Conservation (phyloP, 2,113 vertebrate genomes). For the Rafetus swinhoei region DNA sequence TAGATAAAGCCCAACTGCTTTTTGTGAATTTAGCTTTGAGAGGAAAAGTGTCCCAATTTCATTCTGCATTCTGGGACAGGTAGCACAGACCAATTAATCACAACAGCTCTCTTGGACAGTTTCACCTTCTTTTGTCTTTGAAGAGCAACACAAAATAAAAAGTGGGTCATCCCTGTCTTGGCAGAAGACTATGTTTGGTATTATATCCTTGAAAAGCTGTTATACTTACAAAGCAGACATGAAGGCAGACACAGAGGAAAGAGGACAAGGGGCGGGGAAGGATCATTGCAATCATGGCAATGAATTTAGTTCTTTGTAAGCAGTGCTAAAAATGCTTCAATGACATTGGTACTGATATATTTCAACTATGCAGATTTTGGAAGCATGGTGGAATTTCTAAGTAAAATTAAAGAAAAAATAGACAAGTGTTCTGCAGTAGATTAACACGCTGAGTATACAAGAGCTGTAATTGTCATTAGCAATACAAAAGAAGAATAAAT, state of each 20-base stretch:
- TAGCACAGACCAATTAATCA: constrained; percentile 76
- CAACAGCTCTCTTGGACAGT: constrained; percentile 47
- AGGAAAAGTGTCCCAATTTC: constrained; percentile 61
- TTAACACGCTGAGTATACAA: background rate
- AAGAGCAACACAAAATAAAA: constrained; percentile 50
- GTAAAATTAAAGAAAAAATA: background rate
- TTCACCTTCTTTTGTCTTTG: constrained; percentile 82
- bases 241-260: background rate
- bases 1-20: constrained; percentile 36
- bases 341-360: background rate
- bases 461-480: background rate
- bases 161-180: constrained; percentile 62
- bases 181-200: constrained; percentile 26
- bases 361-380: background rate
- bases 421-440: accelerated
- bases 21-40: constrained; percentile 56
- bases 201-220: constrained; percentile 42
- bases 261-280: background rate
- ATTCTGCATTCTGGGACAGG: constrained; percentile 64
- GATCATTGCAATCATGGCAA: accelerated
- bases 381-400: background rate
- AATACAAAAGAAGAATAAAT: background rate
- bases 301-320: background rate
- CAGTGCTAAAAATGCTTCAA: background rate
- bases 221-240: accelerated